A percentile compares a stretch with the other conserved stretches of the same genome.
Evolutionary conservation across 2,113 vertebrate species (phyloP).

Genomic region (Notarius lentiginosus): DNA sequence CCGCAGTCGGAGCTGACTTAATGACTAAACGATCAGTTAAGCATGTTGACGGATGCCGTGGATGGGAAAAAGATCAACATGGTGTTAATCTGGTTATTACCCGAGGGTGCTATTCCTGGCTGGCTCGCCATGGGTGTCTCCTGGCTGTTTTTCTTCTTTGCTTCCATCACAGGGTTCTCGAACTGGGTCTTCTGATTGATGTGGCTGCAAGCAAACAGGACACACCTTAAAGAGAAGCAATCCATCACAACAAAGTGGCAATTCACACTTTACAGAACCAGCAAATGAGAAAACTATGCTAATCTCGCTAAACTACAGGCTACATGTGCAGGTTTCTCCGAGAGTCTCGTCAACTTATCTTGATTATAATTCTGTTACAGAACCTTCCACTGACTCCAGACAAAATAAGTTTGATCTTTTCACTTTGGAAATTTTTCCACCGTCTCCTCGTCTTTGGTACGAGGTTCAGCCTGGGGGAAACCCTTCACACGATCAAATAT

Average conservation of each 20-base stretch:
- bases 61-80: not conserved
- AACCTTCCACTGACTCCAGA: not conserved
- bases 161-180: conserved; percentile 97
- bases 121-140: conserved; percentile 63
- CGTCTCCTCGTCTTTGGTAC: no score
- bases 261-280: not conserved
- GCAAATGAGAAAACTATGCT: conserved; percentile 3
- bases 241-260: not conserved
- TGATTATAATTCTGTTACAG: not conserved
- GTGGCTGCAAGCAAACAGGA: conserved; percentile 75
- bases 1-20: not conserved
- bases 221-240: conserved; percentile 16
- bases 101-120: conserved; percentile 59
- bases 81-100: conserved; percentile 50
- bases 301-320: not conserved
- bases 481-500: no score
- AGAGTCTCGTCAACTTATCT: not conserved
- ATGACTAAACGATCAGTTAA: not conserved
- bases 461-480: not conserved
- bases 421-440: not conserved
- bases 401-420: not conserved
- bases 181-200: conserved; percentile 99
- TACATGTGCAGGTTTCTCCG: not conserved
- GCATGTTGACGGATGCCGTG: not conserved
- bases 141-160: conserved; percentile 84